Percentiles rank a stretch among this genome's conserved stretches.
phyloP scores from a whole-genome alignment of 2,888 invertebrate genomes.

The Ophonus ardosiacus region DNA sequence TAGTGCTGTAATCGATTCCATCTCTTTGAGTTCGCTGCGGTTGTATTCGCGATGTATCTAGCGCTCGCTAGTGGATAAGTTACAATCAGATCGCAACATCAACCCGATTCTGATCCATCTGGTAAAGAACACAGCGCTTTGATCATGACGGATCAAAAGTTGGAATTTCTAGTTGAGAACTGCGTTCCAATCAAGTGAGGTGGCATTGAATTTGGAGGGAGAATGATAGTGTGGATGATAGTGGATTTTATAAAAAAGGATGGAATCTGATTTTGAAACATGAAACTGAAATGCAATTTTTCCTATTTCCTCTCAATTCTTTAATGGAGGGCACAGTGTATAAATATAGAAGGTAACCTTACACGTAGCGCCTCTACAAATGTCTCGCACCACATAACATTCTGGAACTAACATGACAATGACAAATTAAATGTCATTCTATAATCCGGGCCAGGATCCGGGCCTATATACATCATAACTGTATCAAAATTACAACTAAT shows the following conservation, averaged over 20 bases:
- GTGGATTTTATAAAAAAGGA: not conserved
- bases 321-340: too few species aligned
- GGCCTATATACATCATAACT: too few species aligned
- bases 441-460: too few species aligned
- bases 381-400: too few species aligned
- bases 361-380: too few species aligned
- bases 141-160: constrained; percentile 6
- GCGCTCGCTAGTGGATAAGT: not conserved
- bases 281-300: too few species aligned
- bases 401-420: too few species aligned
- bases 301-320: too few species aligned
- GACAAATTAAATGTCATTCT: too few species aligned
- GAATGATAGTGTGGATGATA: not conserved
- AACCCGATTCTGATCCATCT: not conserved
- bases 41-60: not conserved
- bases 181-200: not conserved
- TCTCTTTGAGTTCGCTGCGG: not conserved
- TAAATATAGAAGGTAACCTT: too few species aligned
- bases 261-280: too few species aligned
- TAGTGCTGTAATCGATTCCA: not conserved
- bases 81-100: constrained; percentile 1
- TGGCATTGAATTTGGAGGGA: not conserved
- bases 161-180: not conserved
- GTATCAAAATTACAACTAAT: too few species aligned
- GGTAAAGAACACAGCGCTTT: not conserved